phyloP scores from a whole-genome alignment of 2,113 vertebrate species.

The Thermophis baileyi region DNA sequence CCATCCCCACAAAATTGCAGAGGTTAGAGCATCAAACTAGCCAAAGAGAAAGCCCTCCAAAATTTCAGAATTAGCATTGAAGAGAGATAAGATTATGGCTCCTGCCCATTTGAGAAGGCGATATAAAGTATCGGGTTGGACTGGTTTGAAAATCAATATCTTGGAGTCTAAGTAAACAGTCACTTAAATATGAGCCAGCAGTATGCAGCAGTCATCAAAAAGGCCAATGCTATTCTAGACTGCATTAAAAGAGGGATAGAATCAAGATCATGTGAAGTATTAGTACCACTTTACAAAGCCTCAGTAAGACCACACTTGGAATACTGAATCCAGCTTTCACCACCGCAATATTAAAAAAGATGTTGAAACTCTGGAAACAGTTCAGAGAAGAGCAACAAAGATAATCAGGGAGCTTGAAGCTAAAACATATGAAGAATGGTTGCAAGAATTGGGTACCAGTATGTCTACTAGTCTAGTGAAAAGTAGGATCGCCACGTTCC shows the following conservation, averaged over 20 bases:
- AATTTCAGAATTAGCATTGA: not conserved
- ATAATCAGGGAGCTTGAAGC: not conserved
- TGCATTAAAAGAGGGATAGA: not conserved
- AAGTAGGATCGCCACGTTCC: not conserved
- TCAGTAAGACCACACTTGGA: not conserved
- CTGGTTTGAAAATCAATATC: not conserved
- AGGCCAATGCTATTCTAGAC: not conserved
- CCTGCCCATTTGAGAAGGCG: not conserved
- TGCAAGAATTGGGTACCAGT: not conserved
- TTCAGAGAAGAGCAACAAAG: not conserved
- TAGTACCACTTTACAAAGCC: not conserved
- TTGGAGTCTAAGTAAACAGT: not conserved
- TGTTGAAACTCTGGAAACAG: not conserved
- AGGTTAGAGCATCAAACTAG: not conserved
- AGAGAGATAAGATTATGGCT: not conserved
- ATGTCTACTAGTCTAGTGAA: not conserved
- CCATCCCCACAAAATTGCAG: not conserved
- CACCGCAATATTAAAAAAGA: not conserved
- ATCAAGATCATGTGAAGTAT: not conserved
- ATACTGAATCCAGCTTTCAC: not conserved
- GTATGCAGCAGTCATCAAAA: not conserved
- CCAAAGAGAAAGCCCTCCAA: not conserved
- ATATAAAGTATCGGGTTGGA: not conserved
- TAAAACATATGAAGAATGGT: not conserved
- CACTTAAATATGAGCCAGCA: not conserved